Evolutionary conservation across 2,113 vertebrate genomes (phyloP).

Genomic region (Mormyrus lacerda): DNA sequence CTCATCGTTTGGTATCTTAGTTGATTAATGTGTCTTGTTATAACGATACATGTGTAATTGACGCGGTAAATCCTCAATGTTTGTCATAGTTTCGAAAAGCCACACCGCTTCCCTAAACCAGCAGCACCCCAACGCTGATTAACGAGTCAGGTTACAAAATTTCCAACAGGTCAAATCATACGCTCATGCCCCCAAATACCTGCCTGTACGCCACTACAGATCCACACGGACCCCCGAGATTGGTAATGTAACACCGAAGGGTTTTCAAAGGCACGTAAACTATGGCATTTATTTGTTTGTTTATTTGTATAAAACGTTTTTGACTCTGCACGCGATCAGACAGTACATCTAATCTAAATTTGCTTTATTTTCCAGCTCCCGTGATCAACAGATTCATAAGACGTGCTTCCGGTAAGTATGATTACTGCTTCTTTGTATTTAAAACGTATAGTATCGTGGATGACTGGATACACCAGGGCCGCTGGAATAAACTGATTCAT

Average conservation of each 20-base stretch:
- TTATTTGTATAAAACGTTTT: not conserved
- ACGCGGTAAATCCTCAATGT: not conserved
- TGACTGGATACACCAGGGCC: not conserved
- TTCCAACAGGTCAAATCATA: not conserved
- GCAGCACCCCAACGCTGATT: not conserved
- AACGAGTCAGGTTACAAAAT: not conserved
- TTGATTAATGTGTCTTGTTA: not conserved
- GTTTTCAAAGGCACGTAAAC: not conserved
- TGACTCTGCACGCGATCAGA: not conserved
- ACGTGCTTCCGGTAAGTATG: conserved; percentile 29
- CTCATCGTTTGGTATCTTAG: not conserved
- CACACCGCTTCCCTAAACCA: not conserved
- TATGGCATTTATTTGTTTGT: not conserved
- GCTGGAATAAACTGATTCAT: not conserved
- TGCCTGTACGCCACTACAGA: not conserved
- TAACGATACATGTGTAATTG: not conserved
- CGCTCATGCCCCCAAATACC: not conserved
- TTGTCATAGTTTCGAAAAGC: not conserved
- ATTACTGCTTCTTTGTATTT: not conserved
- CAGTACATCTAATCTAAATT: not conserved
- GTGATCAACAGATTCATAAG: conserved; percentile 29
- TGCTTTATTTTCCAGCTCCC: conserved; percentile 22
- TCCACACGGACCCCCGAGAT: not conserved
- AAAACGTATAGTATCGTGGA: not conserved
- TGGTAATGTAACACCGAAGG: not conserved